Evolutionary conservation across 2,888 invertebrate genomes (phyloP), one percentile per base, ranked within the genome.

Genomic region (Noctua fimbriata): DNA sequence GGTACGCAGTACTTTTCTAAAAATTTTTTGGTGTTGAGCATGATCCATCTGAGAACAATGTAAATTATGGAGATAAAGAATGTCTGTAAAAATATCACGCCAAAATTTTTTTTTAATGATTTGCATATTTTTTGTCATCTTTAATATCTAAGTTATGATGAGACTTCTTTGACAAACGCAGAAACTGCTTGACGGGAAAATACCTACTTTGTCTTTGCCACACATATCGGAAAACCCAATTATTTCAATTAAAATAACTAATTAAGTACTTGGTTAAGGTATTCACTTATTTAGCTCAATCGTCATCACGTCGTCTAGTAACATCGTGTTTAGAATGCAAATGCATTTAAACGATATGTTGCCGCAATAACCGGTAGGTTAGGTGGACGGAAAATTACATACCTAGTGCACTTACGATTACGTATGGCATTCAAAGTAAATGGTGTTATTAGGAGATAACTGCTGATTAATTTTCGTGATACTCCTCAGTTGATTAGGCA

Each of bases 1-100:
- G 41, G 71, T 21, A 81, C 41, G 82, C 94, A 94, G 77, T 94
- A 89, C 81, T 92, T 93, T 36, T 82, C 88, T 60, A 94, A 77
- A 28, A 93, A 90, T 24, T 86, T 86, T 24, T 87, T 88, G 4
- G 92, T 91, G 82, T 95, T 95, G 0, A 94, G 79, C 32, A 79
- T 76, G 28, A 95, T 94, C 95, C 95, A 95, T 52, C 95, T 95
- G 90, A 36, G 84, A 92, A 84, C 66, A 76, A 81, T 71, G 66
- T 71, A 32, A 75, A 73, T 71, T 66, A 49, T 32, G 2, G 12
- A 32, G 69, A 78, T 32, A 63, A 60, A 55, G 12, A 41, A 70
- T n/a, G 28, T 18, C 18, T 18, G n/a, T 44, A 14, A 49, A 71
- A 58, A 83, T 18, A 67, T 32, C 16, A 32, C 21, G 24, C 21